These are phyloP conservation scores for Catostomus latipinnis DNA, from an alignment of 2,797 vertebrate species.

Conservation along the genomic window DNA sequence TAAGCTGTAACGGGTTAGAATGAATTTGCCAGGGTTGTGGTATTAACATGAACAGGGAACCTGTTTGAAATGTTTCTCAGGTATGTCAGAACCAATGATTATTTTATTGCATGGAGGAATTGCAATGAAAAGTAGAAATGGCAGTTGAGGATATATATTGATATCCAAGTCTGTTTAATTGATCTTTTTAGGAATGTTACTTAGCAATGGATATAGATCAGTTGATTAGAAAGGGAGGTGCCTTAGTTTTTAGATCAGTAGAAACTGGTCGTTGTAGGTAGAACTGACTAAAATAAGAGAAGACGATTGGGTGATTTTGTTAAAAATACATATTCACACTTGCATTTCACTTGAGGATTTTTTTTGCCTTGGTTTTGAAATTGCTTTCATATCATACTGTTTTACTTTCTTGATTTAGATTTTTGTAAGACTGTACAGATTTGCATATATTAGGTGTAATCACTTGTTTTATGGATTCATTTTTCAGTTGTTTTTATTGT, in stretches of 20 bases:
- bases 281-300: slow-evolving; percentile 4
- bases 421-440: slow-evolving; percentile 99
- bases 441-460: slow-evolving; percentile 98
- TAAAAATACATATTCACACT: slow-evolving; percentile 68
- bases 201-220: slow-evolving; percentile 20
- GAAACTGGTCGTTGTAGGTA: slow-evolving; percentile 30
- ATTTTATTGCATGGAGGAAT: slow-evolving; percentile 45
- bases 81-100: slow-evolving; percentile 67
- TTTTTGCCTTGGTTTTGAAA: slow-evolving; percentile 87
- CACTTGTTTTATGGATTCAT: slow-evolving; percentile 73
- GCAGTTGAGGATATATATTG: not conserved
- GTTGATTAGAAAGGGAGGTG: slow-evolving; percentile 49
- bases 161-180: slow-evolving; percentile 15
- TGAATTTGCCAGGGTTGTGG: slow-evolving; percentile 45
- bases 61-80: slow-evolving; percentile 63
- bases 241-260: slow-evolving; percentile 52
- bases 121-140: slow-evolving; percentile 17
- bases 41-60: slow-evolving; percentile 53
- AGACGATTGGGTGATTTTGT: slow-evolving; percentile 37
- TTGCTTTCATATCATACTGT: slow-evolving; percentile 86
- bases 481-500: slow-evolving; percentile 45
- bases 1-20: slow-evolving; percentile 37
- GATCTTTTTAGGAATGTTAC: slow-evolving; percentile 44
- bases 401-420: slow-evolving; percentile 81
- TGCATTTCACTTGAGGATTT: slow-evolving; percentile 84